Conservation (phyloP, 2,888 invertebrate genomes). For the Teleogryllus oceanicus region DNA sequence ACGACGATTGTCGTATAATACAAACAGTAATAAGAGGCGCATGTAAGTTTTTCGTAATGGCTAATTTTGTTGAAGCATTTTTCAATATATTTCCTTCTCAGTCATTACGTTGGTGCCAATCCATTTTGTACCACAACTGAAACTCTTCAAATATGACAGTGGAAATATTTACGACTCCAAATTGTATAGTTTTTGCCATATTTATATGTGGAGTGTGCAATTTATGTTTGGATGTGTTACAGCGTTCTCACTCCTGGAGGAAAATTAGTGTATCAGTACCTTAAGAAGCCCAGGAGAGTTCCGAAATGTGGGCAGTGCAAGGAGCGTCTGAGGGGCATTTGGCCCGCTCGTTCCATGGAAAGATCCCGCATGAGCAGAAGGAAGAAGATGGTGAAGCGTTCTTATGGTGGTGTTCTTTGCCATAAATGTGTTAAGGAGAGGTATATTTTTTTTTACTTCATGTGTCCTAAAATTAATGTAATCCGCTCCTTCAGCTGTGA, state of each 20-base stretch:
- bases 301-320: conserved; percentile 98
- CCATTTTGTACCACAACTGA: too few species aligned
- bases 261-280: conserved; percentile 93
- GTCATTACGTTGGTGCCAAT: too few species aligned
- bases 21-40: conserved; percentile 93
- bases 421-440: conserved; percentile 94
- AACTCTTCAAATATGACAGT: too few species aligned
- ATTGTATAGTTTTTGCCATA: neutral
- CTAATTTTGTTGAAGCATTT: neutral
- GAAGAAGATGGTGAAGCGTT: conserved; percentile 94
- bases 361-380: conserved; percentile 88
- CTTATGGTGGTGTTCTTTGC: conserved; percentile 96
- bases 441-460: conserved; percentile 45
- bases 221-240: conserved; percentile 42
- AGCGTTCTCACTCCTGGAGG: conserved; percentile 98
- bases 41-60: conserved; percentile 68
- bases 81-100: too few species aligned
- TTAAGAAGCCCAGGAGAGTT: conserved; percentile 94
- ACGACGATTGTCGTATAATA: conserved; percentile 98
- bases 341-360: conserved; percentile 91
- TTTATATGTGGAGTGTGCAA: neutral
- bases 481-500: too few species aligned
- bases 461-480: neutral
- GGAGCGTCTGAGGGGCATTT: conserved; percentile 91
- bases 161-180: neutral